Conservation (phyloP, 2,113 vertebrate species). For the Corythornis cristatus region DNA sequence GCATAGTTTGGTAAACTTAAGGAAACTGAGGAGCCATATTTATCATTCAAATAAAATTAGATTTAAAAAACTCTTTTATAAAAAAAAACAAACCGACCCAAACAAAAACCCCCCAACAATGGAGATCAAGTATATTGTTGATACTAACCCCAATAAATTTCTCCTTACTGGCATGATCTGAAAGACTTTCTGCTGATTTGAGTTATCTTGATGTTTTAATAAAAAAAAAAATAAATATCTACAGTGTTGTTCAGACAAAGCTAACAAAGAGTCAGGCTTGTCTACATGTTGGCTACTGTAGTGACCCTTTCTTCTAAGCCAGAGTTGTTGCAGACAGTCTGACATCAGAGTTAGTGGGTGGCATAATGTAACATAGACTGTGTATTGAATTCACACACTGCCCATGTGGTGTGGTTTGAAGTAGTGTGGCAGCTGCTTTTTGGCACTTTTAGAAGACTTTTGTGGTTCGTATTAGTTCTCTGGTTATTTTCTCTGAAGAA, state of each 20-base stretch:
- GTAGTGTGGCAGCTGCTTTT: slow-evolving; percentile 29
- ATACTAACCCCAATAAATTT: not conserved
- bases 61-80: not conserved
- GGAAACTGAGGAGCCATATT: not conserved
- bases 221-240: not conserved
- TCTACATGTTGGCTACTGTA: not conserved
- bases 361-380: slow-evolving; percentile 14
- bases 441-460: not conserved
- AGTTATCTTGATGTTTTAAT: not conserved
- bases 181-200: not conserved
- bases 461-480: not conserved
- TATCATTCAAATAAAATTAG: not conserved
- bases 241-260: not conserved
- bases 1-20: not conserved
- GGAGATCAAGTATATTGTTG: not conserved
- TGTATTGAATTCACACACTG: slow-evolving; percentile 5
- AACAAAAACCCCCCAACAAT: not conserved
- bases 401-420: slow-evolving; percentile 14
- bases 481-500: not conserved
- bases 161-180: not conserved
- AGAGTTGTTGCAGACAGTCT: slow-evolving; percentile 13
- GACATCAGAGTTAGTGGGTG: slow-evolving; percentile 58
- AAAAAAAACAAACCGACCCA: not conserved
- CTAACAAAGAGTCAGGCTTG: not conserved
- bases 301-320: not conserved